Percentiles rank a stretch among this genome's conserved stretches.
phyloP scores from a whole-genome alignment of 2,797 vertebrate genomes.

The Odontamblyopus lacepedii region DNA sequence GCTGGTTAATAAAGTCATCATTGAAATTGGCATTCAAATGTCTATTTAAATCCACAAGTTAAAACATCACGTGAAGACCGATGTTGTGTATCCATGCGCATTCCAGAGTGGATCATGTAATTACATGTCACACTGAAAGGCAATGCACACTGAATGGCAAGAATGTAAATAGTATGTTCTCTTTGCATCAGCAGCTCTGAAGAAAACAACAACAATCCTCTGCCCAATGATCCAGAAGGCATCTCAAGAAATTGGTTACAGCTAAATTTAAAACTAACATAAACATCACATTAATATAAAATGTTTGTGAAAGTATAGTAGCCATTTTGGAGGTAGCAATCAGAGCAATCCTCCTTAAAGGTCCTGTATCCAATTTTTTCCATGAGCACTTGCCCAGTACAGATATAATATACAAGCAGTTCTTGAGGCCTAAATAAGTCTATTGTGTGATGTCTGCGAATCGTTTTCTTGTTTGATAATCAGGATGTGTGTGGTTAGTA shows the following conservation, averaged over 20 bases:
- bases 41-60: not conserved
- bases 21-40: not conserved
- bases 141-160: slow-evolving; percentile 35
- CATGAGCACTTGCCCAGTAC: no score
- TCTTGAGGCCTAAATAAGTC: no score
- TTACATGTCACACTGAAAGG: slow-evolving; percentile 28
- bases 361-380: no score
- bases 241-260: slow-evolving; percentile 2
- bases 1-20: not conserved
- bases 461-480: no score
- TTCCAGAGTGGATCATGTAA: slow-evolving; percentile 35
- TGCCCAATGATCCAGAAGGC: slow-evolving; percentile 10
- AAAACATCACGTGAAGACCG: not conserved
- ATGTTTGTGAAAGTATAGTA: no score
- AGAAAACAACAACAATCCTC: slow-evolving; percentile 13
- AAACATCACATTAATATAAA: not conserved
- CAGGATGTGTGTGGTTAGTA: no score
- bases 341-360: no score
- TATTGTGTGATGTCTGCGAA: no score
- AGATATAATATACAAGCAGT: no score
- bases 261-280: slow-evolving; percentile 5
- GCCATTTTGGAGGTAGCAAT: no score
- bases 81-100: not conserved
- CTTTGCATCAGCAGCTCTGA: slow-evolving; percentile 9
- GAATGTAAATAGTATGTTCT: slow-evolving; percentile 49